Evolutionary conservation across 2,797 vertebrate genomes (phyloP).

Genomic region (Coluber constrictor): DNA sequence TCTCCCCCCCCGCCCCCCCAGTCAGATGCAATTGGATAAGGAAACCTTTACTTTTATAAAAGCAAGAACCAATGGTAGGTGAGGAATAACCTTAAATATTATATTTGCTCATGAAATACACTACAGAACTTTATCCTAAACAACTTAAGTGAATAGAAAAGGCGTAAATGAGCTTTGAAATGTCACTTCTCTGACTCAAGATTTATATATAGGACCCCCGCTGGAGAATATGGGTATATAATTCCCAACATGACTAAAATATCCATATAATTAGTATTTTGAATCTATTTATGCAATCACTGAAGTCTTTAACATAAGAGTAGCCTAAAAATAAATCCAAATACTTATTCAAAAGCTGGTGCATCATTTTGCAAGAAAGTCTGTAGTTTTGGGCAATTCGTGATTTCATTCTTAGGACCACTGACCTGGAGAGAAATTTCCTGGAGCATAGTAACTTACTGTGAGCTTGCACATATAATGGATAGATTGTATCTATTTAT

Average conservation of each 20-base stretch:
- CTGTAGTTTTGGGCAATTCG: not conserved
- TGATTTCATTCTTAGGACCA: not conserved
- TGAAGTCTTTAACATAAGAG: not conserved
- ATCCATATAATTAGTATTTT: not conserved
- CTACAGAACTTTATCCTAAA: not conserved
- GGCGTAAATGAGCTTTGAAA: not conserved
- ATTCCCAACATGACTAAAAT: not conserved
- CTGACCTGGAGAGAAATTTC: not conserved
- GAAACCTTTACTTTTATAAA: not conserved
- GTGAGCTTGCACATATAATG: not conserved
- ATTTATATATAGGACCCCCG: not conserved
- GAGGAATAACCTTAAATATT: not conserved
- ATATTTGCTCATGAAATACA: not conserved
- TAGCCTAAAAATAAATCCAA: not conserved
- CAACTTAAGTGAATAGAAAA: not conserved
- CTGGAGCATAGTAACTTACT: not conserved
- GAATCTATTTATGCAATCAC: not conserved
- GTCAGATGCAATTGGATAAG: not conserved
- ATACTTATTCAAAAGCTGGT: not conserved
- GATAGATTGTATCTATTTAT: not conserved
- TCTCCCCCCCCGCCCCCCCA: accelerated
- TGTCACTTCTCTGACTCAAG: not conserved
- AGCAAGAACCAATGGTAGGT: not conserved
- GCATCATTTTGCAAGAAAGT: not conserved
- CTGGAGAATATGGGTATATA: not conserved